Evolutionary conservation across 2,113 vertebrate genomes (phyloP).

Genomic region (Notechis scutatus): DNA sequence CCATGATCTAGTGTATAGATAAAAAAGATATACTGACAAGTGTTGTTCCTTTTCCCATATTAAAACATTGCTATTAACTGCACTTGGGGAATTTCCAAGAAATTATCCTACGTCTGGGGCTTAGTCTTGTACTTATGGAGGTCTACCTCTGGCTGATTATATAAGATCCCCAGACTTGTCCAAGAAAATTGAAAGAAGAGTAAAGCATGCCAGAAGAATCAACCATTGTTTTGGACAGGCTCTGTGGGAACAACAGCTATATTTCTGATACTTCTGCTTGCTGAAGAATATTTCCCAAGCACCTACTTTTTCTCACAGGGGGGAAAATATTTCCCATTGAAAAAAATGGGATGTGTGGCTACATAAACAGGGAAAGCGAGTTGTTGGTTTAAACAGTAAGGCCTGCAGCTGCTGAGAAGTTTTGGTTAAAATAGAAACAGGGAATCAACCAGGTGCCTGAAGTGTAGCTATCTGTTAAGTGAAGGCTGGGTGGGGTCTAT

Average conservation of each 20-base stretch:
- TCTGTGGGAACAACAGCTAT: constrained; percentile 25
- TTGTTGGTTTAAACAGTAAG: constrained; percentile 36
- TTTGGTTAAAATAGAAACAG: constrained; percentile 47
- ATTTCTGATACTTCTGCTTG: constrained; percentile 16
- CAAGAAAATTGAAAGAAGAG: not conserved
- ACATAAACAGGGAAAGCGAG: constrained; percentile 22
- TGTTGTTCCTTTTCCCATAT: not conserved
- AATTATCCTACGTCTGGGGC: constrained; percentile 6
- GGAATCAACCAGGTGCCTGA: not conserved
- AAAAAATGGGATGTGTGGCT: constrained; percentile 33
- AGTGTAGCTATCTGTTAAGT: constrained; percentile 54
- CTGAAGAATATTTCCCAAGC: constrained; percentile 42
- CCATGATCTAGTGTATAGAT: constrained; percentile 1
- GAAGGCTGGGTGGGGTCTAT: constrained; percentile 9
- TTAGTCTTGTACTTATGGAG: constrained; percentile 16
- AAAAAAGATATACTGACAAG: constrained; percentile 27
- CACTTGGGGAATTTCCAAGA: constrained; percentile 31
- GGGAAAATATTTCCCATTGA: constrained; percentile 33
- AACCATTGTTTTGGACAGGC: not conserved
- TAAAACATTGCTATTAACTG: constrained; percentile 9
- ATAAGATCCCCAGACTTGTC: not conserved
- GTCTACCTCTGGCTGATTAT: constrained; percentile 5
- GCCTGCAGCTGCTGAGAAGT: constrained; percentile 50
- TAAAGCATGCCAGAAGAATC: not conserved
- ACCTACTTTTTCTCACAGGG: constrained; percentile 35